Evolutionary conservation across 2,888 invertebrate species (phyloP).

Genomic region (Aquatica leii): DNA sequence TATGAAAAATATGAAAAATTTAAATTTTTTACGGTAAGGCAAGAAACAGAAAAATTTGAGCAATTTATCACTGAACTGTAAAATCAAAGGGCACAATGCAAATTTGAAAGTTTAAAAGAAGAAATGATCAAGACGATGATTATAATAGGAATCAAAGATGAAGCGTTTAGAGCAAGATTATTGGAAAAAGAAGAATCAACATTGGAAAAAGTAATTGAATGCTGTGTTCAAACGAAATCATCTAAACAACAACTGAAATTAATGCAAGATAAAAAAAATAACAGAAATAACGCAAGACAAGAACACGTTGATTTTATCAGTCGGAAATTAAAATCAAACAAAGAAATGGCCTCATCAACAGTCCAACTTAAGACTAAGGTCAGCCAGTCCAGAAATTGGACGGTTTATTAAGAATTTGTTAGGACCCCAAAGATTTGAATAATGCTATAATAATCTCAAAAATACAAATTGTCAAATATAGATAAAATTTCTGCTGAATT

Average conservation of each 20-base stretch:
- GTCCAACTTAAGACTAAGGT: neutral
- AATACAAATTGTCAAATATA: slow-evolving; percentile 37
- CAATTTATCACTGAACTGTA: slow-evolving; percentile 23
- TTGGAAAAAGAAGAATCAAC: no score
- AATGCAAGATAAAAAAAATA: no score
- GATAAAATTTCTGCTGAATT: slow-evolving; percentile 35
- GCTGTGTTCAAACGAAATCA: no score
- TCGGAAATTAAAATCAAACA: neutral
- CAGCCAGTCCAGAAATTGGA: slow-evolving; percentile 36
- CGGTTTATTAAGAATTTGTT: slow-evolving; percentile 30
- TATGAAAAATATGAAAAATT: slow-evolving; percentile 29
- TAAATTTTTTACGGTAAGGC: slow-evolving; percentile 34
- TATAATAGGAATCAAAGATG: slow-evolving; percentile 23
- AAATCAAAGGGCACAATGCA: neutral
- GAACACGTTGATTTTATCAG: no score
- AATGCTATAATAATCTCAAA: slow-evolving; percentile 30
- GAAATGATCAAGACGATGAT: no score
- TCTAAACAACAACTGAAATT: no score
- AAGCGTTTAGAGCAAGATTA: no score
- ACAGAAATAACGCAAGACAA: no score
- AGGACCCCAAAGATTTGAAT: slow-evolving; percentile 40
- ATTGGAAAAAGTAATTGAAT: no score
- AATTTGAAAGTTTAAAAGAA: no score
- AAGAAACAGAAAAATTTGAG: slow-evolving; percentile 19
- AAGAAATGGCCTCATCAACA: slow-evolving; percentile 16